Conservation (phyloP, 2,888 invertebrate species). For the Eumacrocentrus americanus region DNA sequence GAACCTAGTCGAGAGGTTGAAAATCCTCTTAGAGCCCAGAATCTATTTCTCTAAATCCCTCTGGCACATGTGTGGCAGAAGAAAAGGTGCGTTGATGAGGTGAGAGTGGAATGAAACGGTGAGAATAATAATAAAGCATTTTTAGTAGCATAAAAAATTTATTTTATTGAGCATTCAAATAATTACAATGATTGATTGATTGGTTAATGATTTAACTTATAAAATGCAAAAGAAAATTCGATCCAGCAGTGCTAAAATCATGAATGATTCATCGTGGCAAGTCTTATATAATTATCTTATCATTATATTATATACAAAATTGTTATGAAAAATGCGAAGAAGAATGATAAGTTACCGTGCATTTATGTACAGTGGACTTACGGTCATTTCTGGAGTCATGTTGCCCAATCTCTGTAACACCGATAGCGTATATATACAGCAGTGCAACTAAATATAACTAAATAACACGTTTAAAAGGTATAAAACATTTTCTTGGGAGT, state of each 20-base stretch:
- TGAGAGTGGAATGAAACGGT: not conserved
- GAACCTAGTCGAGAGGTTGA: conserved; percentile 71
- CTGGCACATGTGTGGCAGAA: too few relatives aligned
- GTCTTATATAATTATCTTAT: conserved; percentile 17
- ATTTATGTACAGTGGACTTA: conserved; percentile 60
- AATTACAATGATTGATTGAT: conserved; percentile 6
- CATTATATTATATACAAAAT: not conserved
- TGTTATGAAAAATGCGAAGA: not conserved
- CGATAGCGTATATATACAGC: conserved; percentile 60
- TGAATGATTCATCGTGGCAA: not conserved
- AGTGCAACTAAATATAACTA: conserved; percentile 55
- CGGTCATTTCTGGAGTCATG: conserved; percentile 62
- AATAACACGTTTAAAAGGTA: too few relatives aligned
- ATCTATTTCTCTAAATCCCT: too few relatives aligned
- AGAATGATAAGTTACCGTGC: too few relatives aligned
- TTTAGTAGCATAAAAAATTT: not conserved
- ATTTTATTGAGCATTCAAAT: conserved; percentile 17
- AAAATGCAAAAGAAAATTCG: conserved; percentile 22
- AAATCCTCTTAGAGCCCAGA: too few relatives aligned
- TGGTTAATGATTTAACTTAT: conserved; percentile 1
- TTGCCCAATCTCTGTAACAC: conserved; percentile 60
- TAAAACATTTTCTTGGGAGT: too few relatives aligned
- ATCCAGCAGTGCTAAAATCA: conserved; percentile 2
- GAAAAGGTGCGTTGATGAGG: conserved; percentile 22
- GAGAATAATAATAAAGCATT: not conserved